Evolutionary conservation across 2,113 vertebrate species (phyloP), one percentile per base, ranked within the genome.

Genomic region (Pungitius pungitius): DNA sequence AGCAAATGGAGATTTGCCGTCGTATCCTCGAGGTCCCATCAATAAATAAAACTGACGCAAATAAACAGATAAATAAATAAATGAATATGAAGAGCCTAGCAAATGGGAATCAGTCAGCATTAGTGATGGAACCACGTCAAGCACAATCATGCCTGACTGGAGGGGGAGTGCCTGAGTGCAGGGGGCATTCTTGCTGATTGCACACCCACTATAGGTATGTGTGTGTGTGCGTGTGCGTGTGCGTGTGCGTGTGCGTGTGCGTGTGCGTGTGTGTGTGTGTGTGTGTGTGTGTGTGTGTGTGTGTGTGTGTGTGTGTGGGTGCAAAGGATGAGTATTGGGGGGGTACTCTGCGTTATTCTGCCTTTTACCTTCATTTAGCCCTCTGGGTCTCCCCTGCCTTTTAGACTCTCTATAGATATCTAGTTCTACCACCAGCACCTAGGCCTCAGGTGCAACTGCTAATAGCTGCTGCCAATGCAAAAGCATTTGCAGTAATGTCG

Each of bases 51-150:
- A 59, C 63, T 75, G 86, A 90, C 78, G 55, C 85, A 92, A 93
- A 94, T 93, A 94, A 93, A 94, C 88, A 91, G 85, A 92, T 93
- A 92, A 93, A 94, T 94, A 93, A 93, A 93, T 94, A 92, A 94
- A 93, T 94, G 92, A 94, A 91, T 85, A 75, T 58, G 82, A 84
- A 80, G 81, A 78, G 88, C 75, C 80, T 40, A 17, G 81, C 83
- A 90, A 93, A 94, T 82, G 90, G 92, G 84, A 89, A 91, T 92
- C 88, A 80, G 87, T 92, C 90, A 93, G 90, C 91, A 89, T 91
- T 88, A 90, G 90, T 86, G 91, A 92, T 90, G 83, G 91, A 91
- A 87, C 69, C 78, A 89, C 84, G 90, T 93, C 89, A 88, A 80
- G 85, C 74, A 63, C 73, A 69, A 90, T 90, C 86, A 89, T 61